Evolutionary conservation across 1,140 invertebrate species (phyloP).

Genomic region (Eueides isabella): DNA sequence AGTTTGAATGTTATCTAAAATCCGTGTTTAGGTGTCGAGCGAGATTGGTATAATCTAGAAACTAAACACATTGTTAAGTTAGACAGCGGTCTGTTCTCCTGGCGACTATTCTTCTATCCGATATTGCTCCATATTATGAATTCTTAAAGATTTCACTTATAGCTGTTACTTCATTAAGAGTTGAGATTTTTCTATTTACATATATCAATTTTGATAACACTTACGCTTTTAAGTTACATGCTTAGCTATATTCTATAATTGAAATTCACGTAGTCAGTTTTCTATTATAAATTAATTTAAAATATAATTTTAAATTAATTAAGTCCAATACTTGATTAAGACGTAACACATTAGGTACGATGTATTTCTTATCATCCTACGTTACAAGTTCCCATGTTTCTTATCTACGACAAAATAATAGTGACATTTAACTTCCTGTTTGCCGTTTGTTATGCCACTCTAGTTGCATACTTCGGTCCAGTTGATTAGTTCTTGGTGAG

Average conservation of each 20-base stretch:
- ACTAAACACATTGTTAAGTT: slow-evolving; percentile 79
- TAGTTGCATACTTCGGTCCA: slow-evolving; percentile 34
- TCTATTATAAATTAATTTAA: background rate
- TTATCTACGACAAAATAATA: slow-evolving; percentile 33
- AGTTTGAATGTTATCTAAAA: slow-evolving; percentile 82
- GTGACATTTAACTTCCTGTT: slow-evolving; percentile 38
- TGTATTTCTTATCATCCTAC: slow-evolving; percentile 29
- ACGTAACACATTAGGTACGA: slow-evolving; percentile 18
- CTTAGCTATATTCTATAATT: too few relatives aligned
- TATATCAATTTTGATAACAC: background rate
- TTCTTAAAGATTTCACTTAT: slow-evolving; percentile 40
- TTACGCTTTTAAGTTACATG: too few relatives aligned
- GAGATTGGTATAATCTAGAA: slow-evolving; percentile 79
- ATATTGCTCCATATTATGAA: slow-evolving; percentile 48
- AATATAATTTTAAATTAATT: slow-evolving; percentile 14
- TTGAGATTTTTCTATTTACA: background rate
- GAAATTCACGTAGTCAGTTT: too few relatives aligned
- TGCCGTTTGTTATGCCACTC: slow-evolving; percentile 30
- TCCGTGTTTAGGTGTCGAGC: slow-evolving; percentile 80
- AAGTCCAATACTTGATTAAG: slow-evolving; percentile 21
- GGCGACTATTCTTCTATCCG: slow-evolving; percentile 47
- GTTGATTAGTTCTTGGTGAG: slow-evolving; percentile 28
- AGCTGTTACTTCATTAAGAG: background rate
- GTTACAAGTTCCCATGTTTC: slow-evolving; percentile 29
- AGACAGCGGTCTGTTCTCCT: slow-evolving; percentile 66